A percentile compares a stretch with the other conserved stretches of the same genome.
phyloP scores from a whole-genome alignment of 2,888 invertebrate genomes.

The Noctua janthe region DNA sequence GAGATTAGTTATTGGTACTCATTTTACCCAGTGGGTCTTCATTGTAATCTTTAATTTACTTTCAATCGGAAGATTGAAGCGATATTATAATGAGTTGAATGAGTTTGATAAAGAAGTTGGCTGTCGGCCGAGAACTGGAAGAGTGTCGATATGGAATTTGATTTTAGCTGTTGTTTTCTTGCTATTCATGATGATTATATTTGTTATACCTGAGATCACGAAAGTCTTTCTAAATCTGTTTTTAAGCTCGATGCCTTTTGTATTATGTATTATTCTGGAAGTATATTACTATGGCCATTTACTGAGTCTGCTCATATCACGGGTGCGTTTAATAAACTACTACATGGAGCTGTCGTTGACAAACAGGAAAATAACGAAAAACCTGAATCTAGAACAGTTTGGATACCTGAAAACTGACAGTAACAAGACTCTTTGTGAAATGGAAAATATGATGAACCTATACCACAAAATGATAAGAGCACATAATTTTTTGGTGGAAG shows the following conservation, averaged over 20 bases:
- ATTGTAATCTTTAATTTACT: slow-evolving; percentile 64
- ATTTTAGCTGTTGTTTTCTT: neutral
- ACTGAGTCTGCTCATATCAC: slow-evolving; percentile 74
- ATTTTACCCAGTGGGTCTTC: slow-evolving; percentile 59
- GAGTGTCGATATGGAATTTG: slow-evolving; percentile 68
- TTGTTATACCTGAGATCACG: neutral
- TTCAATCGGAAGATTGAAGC: slow-evolving; percentile 68
- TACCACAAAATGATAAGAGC: slow-evolving; percentile 78
- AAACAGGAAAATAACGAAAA: slow-evolving; percentile 55
- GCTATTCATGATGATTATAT: neutral
- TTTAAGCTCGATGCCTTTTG: slow-evolving; percentile 59
- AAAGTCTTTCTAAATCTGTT: neutral
- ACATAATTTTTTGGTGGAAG: slow-evolving; percentile 76
- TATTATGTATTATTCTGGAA: slow-evolving; percentile 67
- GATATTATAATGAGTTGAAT: slow-evolving; percentile 73
- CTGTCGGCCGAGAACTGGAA: slow-evolving; percentile 70
- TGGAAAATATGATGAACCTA: slow-evolving; percentile 78
- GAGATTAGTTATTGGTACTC: neutral
- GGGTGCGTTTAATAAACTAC: slow-evolving; percentile 77
- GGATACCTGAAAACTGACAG: slow-evolving; percentile 60
- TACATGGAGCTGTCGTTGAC: slow-evolving; percentile 74
- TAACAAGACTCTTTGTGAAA: slow-evolving; percentile 67
- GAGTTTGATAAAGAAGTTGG: slow-evolving; percentile 75
- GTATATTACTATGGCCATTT: slow-evolving; percentile 78
- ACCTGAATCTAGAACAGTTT: slow-evolving; percentile 64